Conservation (phyloP, 2,797 vertebrate genomes). For the Xenopus petersii region DNA sequence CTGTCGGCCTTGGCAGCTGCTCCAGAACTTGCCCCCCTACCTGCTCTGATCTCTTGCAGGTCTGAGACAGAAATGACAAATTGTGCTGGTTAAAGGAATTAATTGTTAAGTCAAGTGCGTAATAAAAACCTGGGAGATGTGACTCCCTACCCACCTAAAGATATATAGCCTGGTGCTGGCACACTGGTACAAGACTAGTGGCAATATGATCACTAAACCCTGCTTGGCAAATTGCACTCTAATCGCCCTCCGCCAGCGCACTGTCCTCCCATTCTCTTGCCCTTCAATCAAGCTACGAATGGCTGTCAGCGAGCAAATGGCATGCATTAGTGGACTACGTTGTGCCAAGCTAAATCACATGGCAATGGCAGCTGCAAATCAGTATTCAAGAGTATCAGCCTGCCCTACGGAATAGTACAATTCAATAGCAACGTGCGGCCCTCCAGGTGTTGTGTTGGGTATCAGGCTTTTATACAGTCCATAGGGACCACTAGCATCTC, state of each 20-base stretch:
- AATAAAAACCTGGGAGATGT: constrained; percentile 61
- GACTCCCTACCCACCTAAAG: not conserved
- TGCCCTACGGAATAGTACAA: no score
- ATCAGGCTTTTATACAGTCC: no score
- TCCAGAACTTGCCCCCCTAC: constrained; percentile 53
- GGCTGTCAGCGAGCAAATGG: constrained; percentile 4
- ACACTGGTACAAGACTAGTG: constrained; percentile 2
- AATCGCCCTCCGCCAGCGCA: constrained; percentile 5
- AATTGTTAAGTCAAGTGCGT: constrained; percentile 61
- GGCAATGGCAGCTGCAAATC: not conserved
- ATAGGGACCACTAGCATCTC: no score
- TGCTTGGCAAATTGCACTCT: constrained; percentile 1
- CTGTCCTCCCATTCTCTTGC: not conserved
- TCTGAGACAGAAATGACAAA: constrained; percentile 73
- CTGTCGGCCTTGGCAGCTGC: constrained; percentile 55
- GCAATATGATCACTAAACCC: constrained; percentile 11
- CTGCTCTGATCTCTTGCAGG: constrained; percentile 61
- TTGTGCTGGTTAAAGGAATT: constrained; percentile 71
- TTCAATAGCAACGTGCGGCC: no score
- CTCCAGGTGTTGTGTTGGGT: no score
- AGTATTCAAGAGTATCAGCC: no score
- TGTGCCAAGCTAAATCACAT: constrained; percentile 8
- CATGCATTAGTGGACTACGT: not conserved
- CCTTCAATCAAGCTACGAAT: not conserved
- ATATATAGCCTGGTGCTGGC: not conserved